Percentiles rank a stretch among this genome's conserved stretches.
Evolutionary conservation across 2,113 vertebrate genomes (phyloP).

Genomic region (Cygnus buccinator): DNA sequence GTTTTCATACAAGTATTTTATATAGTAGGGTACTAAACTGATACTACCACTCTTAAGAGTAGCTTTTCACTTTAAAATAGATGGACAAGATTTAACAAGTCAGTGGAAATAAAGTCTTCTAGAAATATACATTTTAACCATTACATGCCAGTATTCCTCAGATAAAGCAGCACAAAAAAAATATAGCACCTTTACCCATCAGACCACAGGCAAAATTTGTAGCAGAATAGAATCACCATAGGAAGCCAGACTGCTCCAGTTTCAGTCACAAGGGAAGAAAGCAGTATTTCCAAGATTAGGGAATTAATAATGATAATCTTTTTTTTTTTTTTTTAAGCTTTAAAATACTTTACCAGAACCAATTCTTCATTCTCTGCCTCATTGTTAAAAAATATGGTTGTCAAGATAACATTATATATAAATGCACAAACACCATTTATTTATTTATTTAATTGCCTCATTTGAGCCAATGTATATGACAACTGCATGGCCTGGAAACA

Average conservation of each 20-base stretch:
- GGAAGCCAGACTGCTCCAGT: background rate
- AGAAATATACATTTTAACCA: background rate
- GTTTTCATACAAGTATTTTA: background rate
- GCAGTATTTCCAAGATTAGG: background rate
- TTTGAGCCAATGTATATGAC: background rate
- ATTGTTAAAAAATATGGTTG: background rate
- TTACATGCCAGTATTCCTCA: background rate
- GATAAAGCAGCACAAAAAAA: background rate
- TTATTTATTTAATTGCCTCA: background rate
- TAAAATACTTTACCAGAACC: background rate
- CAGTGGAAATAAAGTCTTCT: background rate
- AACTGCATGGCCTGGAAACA: background rate
- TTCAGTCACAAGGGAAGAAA: background rate
- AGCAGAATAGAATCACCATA: background rate
- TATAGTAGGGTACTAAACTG: background rate
- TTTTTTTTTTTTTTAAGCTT: background rate
- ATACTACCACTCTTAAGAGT: background rate
- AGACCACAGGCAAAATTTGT: background rate
- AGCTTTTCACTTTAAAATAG: background rate
- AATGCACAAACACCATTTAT: background rate
- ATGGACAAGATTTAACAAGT: background rate
- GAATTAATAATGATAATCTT: background rate
- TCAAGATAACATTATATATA: background rate
- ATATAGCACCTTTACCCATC: background rate
- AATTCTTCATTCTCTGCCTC: background rate